Percentiles rank a stretch among this genome's conserved stretches.
These are phyloP conservation scores for Hyperoodon ampullatus DNA, from an alignment of 2,113 vertebrate species.

Conservation along the genomic window DNA sequence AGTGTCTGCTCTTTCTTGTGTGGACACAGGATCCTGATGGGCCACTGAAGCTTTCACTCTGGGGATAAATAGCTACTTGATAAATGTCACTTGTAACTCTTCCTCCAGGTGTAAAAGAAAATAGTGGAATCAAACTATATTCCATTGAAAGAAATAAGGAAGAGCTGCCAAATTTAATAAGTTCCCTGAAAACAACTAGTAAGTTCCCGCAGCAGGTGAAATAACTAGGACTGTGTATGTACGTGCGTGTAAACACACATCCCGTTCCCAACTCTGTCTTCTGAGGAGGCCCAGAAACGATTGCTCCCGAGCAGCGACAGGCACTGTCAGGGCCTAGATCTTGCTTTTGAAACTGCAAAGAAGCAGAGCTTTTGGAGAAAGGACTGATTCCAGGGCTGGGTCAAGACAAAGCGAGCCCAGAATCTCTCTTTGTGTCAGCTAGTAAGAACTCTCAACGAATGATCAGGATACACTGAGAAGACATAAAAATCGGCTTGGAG, in stretches of 20 bases:
- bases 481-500: background rate
- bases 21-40: conserved; percentile 91
- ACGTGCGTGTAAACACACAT: background rate
- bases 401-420: background rate
- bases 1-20: conserved; percentile 86
- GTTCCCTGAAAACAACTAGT: conserved; percentile 89
- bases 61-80: conserved; percentile 92
- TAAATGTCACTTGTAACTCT: conserved; percentile 90
- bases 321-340: background rate
- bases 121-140: conserved; percentile 81
- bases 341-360: background rate
- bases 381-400: background rate
- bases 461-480: background rate
- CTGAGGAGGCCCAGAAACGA: background rate
- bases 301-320: background rate
- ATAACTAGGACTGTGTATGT: conserved; percentile 77
- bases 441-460: background rate
- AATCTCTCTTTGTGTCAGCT: background rate
- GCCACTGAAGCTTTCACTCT: conserved; percentile 90
- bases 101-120: conserved; percentile 87
- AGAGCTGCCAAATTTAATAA: conserved; percentile 89
- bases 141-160: conserved; percentile 92
- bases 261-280: background rate
- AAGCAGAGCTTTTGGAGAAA: background rate
- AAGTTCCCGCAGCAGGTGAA: conserved; percentile 92